These are phyloP conservation scores for Cossypha heuglini DNA, from an alignment of 2,797 vertebrate species.

Conservation along the genomic window DNA sequence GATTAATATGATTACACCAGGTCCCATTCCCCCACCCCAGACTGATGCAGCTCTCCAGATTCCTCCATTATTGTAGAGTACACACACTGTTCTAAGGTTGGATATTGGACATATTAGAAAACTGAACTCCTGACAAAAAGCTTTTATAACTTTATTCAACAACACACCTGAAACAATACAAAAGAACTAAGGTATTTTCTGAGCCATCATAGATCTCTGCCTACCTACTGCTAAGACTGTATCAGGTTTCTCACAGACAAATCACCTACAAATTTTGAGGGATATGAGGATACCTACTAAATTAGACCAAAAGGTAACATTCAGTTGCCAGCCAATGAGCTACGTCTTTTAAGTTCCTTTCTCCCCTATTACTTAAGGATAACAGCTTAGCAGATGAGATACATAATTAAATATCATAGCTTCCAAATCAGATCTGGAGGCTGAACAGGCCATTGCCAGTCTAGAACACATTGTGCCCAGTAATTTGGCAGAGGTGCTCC, in stretches of 20 bases:
- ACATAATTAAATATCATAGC: background rate
- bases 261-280: background rate
- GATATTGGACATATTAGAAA: background rate
- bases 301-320: background rate
- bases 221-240: background rate
- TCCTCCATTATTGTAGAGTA: background rate
- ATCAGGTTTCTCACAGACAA: background rate
- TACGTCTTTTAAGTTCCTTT: background rate
- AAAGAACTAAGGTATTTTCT: background rate
- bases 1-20: background rate
- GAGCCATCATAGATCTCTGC: background rate
- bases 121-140: background rate
- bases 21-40: background rate
- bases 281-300: background rate
- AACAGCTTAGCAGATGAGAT: background rate
- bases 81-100: background rate
- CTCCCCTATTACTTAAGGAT: background rate
- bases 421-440: background rate
- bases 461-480: background rate
- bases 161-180: background rate
- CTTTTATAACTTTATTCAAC: background rate
- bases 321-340: background rate
- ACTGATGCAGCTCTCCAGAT: background rate
- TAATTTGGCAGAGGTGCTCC: background rate
- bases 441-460: background rate